Base-by-base conservation (phyloP, 2,888 invertebrate species). In the Coecobrya sp. region DNA sequence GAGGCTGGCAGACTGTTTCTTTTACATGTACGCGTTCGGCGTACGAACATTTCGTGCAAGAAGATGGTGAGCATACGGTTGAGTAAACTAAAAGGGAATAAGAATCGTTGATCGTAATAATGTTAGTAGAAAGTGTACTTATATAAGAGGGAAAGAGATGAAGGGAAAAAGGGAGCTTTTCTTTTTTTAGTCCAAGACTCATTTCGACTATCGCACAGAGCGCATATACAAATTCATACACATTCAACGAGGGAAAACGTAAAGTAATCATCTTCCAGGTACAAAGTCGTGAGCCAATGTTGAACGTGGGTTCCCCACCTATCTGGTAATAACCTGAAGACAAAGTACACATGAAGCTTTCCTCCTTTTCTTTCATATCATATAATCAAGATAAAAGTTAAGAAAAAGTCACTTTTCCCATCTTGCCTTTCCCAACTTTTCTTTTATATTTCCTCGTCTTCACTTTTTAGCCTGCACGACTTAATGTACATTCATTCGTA, bases 401-500 rank as follows among this genome's bases (percentile, higher is more conserved):
- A 89, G 92, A 85, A 86, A 92, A 92, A 88, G 81, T 91, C 86
- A 81, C 90, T 92, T 85, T 90, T 87, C 92, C 73, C 95, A 95
- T 94, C 92, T 95, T 95, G 93, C 93, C 92, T 94, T 93, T 94
- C 93, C 93, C 92, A 91, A 90, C 94, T 90, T 93, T 92, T 93
- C 92, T 91, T 92, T 91, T 85, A 84, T 89, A 89, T 84, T 73
- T 89, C 62, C 79, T 59, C 82, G 45, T 89, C 42, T 76, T 27
- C 55, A 59, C 68, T 73, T 82, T 59, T 25, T 52, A 30, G 27
- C 73, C 52, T 85, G n/a, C 42, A 59, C 22, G 42, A 42, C 62
- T 84, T 84, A 84, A 45, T 19, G 27, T 62, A 49, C 65, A 85
- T 85, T 5, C 49, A 49, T 65, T 65, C 36, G 49, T 85, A 84